phyloP scores from a whole-genome alignment of 2,888 invertebrate genomes.

The Steinernema scapterisci region DNA sequence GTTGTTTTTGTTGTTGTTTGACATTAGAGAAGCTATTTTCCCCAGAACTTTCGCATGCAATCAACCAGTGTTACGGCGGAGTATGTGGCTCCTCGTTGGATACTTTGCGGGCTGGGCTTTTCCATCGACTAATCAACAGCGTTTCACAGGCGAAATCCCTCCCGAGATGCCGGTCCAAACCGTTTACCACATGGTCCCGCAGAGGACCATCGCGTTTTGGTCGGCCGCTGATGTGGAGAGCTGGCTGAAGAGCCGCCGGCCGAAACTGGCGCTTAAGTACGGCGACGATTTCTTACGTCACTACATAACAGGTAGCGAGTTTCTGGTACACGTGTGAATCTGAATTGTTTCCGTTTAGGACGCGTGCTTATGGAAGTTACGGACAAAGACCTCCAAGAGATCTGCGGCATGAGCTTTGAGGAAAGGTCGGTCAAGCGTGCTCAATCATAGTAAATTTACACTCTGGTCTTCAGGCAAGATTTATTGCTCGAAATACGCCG shows the following conservation, averaged over 20 bases:
- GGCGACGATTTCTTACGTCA: constrained; percentile 52
- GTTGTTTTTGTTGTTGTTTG: constrained; percentile 8
- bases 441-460: background rate
- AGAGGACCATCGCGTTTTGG: constrained; percentile 56
- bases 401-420: constrained; percentile 51
- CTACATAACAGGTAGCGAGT: constrained; percentile 48
- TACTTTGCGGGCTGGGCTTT: background rate
- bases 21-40: background rate
- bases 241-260: constrained; percentile 50
- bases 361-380: constrained; percentile 54
- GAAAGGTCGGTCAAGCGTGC: constrained; percentile 41
- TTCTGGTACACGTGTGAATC: background rate
- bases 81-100: background rate
- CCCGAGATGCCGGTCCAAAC: constrained; percentile 22
- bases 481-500: constrained; percentile 53
- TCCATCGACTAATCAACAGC: background rate
- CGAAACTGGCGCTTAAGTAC: constrained; percentile 56
- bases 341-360: constrained; percentile 41
- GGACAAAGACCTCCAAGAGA: constrained; percentile 49
- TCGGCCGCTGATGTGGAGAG: constrained; percentile 51
- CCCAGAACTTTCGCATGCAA: background rate
- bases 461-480: constrained; percentile 52
- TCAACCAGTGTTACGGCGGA: too few species aligned
- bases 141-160: background rate
- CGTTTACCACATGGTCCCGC: constrained; percentile 45